Percentiles rank a stretch among this genome's conserved stretches.
phyloP scores from a whole-genome alignment of 2,113 vertebrate genomes.

The Nesogale talazaci region DNA sequence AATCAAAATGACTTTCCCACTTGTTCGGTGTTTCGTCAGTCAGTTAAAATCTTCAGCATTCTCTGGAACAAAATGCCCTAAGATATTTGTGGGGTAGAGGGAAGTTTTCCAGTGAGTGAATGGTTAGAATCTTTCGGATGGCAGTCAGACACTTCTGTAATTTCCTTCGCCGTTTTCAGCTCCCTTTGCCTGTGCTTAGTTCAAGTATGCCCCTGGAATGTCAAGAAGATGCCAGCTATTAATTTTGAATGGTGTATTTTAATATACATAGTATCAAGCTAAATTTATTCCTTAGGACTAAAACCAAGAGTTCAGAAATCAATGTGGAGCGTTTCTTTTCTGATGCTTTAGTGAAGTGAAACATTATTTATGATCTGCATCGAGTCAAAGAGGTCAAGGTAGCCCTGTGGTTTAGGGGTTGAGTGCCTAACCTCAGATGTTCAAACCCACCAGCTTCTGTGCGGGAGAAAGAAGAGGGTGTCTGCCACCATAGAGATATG shows the following conservation, averaged over 20 bases:
- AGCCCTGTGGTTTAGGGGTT: too few species aligned
- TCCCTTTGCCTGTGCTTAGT: constrained; percentile 67
- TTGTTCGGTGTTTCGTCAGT: constrained; percentile 27
- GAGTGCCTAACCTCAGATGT: too few species aligned
- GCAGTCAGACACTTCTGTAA: constrained; percentile 74
- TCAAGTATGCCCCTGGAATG: constrained; percentile 70
- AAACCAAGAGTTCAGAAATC: constrained; percentile 29
- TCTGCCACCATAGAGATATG: too few species aligned
- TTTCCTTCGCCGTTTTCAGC: constrained; percentile 77
- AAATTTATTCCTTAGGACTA: constrained; percentile 47
- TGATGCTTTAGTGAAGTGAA: constrained; percentile 42
- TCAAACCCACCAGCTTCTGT: too few species aligned
- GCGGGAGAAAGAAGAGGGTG: too few species aligned
- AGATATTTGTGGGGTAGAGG: constrained; percentile 8
- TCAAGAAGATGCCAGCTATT: constrained; percentile 61
- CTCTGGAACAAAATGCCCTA: constrained; percentile 21
- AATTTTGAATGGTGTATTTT: constrained; percentile 61
- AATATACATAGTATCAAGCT: constrained; percentile 29
- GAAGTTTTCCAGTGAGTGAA: constrained; percentile 46
- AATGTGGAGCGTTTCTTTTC: background rate
- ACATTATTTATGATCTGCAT: constrained; percentile 25
- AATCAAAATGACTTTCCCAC: constrained; percentile 49
- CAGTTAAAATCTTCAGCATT: constrained; percentile 65
- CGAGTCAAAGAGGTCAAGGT: background rate
- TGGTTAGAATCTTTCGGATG: constrained; percentile 72